Evolutionary conservation across 1,140 invertebrate genomes (phyloP).

Genomic region (Cotesia typhae): DNA sequence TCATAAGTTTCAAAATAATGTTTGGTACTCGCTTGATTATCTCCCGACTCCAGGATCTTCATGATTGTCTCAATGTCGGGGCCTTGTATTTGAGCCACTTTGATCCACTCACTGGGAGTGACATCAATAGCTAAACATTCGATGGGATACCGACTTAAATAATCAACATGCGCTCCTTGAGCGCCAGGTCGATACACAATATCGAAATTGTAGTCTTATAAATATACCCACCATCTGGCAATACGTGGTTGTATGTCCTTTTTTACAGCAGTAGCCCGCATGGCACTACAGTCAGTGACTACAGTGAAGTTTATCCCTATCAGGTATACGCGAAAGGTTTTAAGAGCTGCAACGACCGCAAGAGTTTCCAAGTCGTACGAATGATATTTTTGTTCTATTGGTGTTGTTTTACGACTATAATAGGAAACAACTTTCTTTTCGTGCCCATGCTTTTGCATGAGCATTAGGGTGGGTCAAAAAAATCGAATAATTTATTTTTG

Average conservation of each 20-base stretch:
- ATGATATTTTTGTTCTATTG: conserved; percentile 50
- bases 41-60: too few species aligned
- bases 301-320: conserved; percentile 53
- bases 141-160: conserved; percentile 48
- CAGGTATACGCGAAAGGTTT: conserved; percentile 53
- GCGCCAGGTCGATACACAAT: conserved; percentile 37
- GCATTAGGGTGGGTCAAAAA: too few species aligned
- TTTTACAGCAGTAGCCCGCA: conserved; percentile 54
- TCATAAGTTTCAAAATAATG: too few species aligned
- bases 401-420: conserved; percentile 50
- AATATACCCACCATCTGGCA: conserved; percentile 9
- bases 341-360: conserved; percentile 49
- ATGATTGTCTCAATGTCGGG: too few species aligned
- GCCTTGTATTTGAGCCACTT: conserved; percentile 18
- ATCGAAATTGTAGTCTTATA: too few species aligned
- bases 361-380: conserved; percentile 55
- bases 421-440: conserved; percentile 40
- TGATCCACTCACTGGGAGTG: conserved; percentile 33
- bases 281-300: conserved; percentile 55
- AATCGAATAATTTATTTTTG: too few species aligned
- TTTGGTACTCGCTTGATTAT: too few species aligned
- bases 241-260: conserved; percentile 49
- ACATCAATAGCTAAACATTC: conserved; percentile 31
- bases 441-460: conserved; percentile 43
- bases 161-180: conserved; percentile 53